Evolutionary conservation across 2,797 vertebrate species (phyloP).

Genomic region (Acrossocheilus wenchowensis): DNA sequence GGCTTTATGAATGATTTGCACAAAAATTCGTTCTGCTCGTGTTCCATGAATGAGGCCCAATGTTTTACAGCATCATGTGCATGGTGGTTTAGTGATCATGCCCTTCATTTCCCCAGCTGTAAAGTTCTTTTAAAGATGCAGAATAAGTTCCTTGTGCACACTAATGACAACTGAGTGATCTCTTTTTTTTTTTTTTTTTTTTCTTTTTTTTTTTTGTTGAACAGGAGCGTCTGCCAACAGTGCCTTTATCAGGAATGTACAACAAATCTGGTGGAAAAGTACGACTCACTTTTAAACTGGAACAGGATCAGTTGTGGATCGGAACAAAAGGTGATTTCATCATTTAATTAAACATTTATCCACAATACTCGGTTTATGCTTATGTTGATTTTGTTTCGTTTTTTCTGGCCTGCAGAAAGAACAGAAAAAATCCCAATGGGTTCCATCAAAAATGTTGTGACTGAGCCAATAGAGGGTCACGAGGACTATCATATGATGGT

Average conservation of each 20-base stretch:
- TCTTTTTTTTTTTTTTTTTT: conserved; percentile 56
- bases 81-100: neutral
- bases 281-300: conserved; percentile 97
- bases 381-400: conserved; percentile 46
- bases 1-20: no score
- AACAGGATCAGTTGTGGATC: conserved; percentile 99
- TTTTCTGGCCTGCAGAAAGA: conserved; percentile 83
- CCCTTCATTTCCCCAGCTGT: no score
- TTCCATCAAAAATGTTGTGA: conserved; percentile 99
- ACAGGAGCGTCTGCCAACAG: conserved; percentile 95
- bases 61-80: neutral
- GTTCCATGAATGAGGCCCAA: neutral
- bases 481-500: conserved; percentile 99
- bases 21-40: no score
- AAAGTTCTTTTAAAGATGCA: neutral
- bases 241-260: conserved; percentile 98
- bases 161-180: conserved; percentile 54
- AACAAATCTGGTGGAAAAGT: conserved; percentile 99
- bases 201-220: conserved; percentile 57
- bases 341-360: conserved; percentile 4
- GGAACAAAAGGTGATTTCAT: conserved; percentile 93
- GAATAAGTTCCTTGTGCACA: conserved; percentile 45
- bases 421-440: conserved; percentile 99
- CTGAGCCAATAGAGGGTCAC: conserved; percentile 96
- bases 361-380: neutral